These are phyloP conservation scores for Acrocephalus scirpaceus DNA, from an alignment of 2,797 vertebrate species.

Conservation along the genomic window DNA sequence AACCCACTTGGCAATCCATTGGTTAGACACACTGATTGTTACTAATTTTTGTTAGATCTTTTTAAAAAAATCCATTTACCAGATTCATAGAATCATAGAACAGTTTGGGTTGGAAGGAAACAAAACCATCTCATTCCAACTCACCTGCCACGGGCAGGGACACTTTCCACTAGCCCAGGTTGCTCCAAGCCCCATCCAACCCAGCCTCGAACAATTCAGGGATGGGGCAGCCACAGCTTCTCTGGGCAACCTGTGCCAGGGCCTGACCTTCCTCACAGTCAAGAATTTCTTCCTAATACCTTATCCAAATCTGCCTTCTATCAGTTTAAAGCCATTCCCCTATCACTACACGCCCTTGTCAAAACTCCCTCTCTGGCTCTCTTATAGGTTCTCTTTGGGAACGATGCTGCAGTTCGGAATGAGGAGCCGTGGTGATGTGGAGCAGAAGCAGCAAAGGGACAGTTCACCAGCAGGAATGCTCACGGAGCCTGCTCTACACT, in stretches of 20 bases:
- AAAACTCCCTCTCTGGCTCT: background rate
- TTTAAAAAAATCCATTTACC: background rate
- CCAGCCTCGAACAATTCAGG: background rate
- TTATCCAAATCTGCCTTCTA: background rate
- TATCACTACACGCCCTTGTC: background rate
- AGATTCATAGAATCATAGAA: background rate
- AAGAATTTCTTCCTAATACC: background rate
- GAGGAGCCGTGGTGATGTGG: fast-evolving
- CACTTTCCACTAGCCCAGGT: background rate
- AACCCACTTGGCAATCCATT: background rate
- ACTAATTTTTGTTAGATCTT: background rate
- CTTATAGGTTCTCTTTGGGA: background rate
- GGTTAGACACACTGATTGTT: no score
- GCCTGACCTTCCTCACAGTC: background rate
- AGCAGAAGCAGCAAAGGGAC: background rate
- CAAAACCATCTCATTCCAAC: background rate
- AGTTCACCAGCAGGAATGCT: background rate
- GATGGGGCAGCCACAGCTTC: background rate
- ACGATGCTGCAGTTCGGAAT: fast-evolving
- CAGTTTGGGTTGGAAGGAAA: background rate
- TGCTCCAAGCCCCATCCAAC: background rate
- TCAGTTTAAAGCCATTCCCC: background rate
- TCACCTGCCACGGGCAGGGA: background rate
- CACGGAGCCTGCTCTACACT: fast-evolving
- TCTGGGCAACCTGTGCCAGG: background rate